Percentiles rank a stretch among this genome's conserved stretches.
Evolutionary conservation across 2,797 vertebrate genomes (phyloP).

Genomic region (Mus minutoides): DNA sequence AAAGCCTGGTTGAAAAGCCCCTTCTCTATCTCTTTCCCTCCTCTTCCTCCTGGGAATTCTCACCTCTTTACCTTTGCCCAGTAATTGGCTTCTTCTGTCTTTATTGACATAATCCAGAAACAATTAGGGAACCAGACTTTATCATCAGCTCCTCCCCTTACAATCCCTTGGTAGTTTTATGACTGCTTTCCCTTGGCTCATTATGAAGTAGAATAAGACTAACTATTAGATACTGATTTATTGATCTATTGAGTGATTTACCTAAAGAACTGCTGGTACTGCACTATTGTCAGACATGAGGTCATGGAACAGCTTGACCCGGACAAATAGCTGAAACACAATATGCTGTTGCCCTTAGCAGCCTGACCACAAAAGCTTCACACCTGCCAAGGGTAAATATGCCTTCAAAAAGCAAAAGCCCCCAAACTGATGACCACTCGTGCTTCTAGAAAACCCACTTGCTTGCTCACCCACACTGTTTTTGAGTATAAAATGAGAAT

Average conservation of each 20-base stretch:
- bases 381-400: neutral
- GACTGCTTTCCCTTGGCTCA: neutral
- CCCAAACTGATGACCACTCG: too few species aligned
- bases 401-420: neutral
- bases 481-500: too few species aligned
- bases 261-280: neutral
- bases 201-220: neutral
- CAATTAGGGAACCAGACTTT: neutral
- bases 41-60: neutral
- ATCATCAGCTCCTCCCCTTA: neutral
- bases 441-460: neutral
- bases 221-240: neutral
- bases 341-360: neutral
- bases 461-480: too few species aligned
- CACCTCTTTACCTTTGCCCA: neutral
- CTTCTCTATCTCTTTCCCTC: neutral
- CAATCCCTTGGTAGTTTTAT: neutral
- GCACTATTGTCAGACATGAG: neutral
- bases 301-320: neutral
- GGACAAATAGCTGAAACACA: too few species aligned
- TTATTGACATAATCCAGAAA: neutral
- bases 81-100: neutral
- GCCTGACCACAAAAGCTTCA: neutral
- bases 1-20: neutral
- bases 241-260: neutral